Conservation (phyloP, 2,113 vertebrate genomes). For the Sturnus vulgaris region DNA sequence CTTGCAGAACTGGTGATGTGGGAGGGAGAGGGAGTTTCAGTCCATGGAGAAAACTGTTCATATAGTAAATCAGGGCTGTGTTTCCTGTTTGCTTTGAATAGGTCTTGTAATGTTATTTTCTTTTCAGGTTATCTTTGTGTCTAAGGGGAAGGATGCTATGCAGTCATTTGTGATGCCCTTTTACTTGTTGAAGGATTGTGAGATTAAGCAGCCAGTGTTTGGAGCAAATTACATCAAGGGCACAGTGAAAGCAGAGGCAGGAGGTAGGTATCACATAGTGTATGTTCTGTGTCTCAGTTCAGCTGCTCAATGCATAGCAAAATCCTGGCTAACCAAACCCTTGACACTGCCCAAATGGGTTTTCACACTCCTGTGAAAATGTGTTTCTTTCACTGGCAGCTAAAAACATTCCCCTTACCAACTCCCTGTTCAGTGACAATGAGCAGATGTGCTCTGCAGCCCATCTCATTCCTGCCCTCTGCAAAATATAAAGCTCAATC, state of each 20-base stretch:
- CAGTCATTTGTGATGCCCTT: slow-evolving; percentile 98
- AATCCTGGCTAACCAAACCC: background rate
- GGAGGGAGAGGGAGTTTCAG: background rate
- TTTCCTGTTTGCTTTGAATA: background rate
- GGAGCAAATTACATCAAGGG: slow-evolving; percentile 97
- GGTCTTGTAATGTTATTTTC: background rate
- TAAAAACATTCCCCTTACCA: background rate
- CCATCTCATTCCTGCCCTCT: background rate
- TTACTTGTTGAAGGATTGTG: slow-evolving; percentile 94
- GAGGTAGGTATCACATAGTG: slow-evolving; percentile 71
- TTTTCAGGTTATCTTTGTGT: slow-evolving; percentile 89
- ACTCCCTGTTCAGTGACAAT: background rate
- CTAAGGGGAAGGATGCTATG: slow-evolving; percentile 87
- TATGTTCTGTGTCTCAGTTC: background rate
- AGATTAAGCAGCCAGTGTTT: slow-evolving; percentile 95
- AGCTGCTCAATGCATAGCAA: background rate
- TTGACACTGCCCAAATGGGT: background rate
- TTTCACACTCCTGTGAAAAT: background rate
- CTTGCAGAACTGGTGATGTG: background rate
- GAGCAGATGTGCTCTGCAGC: background rate
- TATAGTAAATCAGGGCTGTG: background rate
- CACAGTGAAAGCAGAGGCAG: slow-evolving; percentile 84
- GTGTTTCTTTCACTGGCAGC: background rate
- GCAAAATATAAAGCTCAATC: background rate
- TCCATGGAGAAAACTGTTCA: background rate